Percentiles rank a stretch among this genome's conserved stretches.
phyloP scores from a whole-genome alignment of 2,113 vertebrate genomes.

The Gasterosteus nipponicus region DNA sequence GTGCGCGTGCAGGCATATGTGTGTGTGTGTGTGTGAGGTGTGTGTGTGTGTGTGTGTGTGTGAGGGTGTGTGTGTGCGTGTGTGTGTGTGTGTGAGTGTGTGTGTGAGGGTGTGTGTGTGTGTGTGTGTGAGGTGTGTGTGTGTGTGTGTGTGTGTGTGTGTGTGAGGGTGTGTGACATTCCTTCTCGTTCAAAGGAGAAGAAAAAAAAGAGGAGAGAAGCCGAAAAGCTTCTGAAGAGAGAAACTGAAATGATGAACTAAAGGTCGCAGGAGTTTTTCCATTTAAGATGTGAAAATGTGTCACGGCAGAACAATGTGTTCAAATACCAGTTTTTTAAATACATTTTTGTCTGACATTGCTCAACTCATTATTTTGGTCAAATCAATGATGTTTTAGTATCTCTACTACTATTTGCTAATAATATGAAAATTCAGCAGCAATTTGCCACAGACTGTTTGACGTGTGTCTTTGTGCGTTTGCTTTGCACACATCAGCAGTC shows the following conservation, averaged over 20 bases:
- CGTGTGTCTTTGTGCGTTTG: not conserved
- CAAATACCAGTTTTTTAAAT: too few species aligned
- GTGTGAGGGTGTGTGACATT: slow-evolving; percentile 21
- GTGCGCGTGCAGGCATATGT: slow-evolving; percentile 25
- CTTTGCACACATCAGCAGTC: not conserved
- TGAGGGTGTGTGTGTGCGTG: not conserved
- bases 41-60: not conserved
- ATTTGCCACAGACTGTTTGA: not conserved
- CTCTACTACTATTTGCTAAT: too few species aligned
- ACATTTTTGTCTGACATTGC: too few species aligned
- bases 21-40: not conserved
- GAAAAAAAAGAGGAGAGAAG: slow-evolving; percentile 4
- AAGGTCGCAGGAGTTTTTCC: not conserved
- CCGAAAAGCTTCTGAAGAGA: not conserved
- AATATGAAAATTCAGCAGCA: too few species aligned
- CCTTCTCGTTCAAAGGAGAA: slow-evolving; percentile 44
- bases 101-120: slow-evolving; percentile 19
- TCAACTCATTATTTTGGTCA: too few species aligned
- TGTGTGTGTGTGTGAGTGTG: slow-evolving; percentile 31
- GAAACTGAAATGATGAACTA: not conserved
- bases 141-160: slow-evolving; percentile 11
- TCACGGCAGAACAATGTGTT: too few species aligned
- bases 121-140: slow-evolving; percentile 15
- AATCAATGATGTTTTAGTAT: too few species aligned
- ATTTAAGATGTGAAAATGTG: too few species aligned